These are phyloP conservation scores for Chouioia cunea DNA, from an alignment of 2,888 invertebrate genomes.

Conservation along the genomic window DNA sequence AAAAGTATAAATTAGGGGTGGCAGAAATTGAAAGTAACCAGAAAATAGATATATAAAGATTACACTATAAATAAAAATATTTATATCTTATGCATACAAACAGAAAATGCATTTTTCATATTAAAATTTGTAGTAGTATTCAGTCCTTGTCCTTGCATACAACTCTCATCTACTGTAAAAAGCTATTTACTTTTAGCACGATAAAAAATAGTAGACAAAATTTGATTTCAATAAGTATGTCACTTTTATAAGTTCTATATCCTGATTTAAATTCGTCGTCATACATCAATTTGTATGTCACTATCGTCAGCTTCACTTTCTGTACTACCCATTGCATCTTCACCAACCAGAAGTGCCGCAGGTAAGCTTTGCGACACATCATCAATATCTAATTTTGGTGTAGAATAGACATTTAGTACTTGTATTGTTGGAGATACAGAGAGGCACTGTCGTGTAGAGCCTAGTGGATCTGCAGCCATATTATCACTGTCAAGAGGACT, in stretches of 20 bases:
- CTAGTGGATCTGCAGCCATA: slow-evolving; percentile 59
- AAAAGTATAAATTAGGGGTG: too few species aligned
- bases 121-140: too few species aligned
- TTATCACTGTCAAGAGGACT: slow-evolving; percentile 64
- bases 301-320: slow-evolving; percentile 68
- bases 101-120: too few species aligned
- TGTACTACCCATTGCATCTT: slow-evolving; percentile 67
- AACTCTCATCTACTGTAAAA: too few species aligned
- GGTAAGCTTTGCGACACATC: slow-evolving; percentile 67
- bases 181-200: too few species aligned
- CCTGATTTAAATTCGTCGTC: slow-evolving; percentile 58
- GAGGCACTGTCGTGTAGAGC: slow-evolving; percentile 64
- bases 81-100: too few species aligned
- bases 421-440: slow-evolving; percentile 66
- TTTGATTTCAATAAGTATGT: too few species aligned
- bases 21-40: too few species aligned
- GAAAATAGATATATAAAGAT: too few species aligned
- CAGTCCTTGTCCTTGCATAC: too few species aligned
- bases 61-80: too few species aligned
- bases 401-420: slow-evolving; percentile 67
- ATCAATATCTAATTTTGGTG: slow-evolving; percentile 65
- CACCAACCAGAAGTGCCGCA: slow-evolving; percentile 67
- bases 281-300: slow-evolving; percentile 68
- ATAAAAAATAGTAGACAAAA: too few species aligned
- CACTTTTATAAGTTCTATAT: slow-evolving; percentile 12